These are phyloP conservation scores for Pristionchus mayeri DNA, from an alignment of 2,888 invertebrate genomes.

Conservation along the genomic window DNA sequence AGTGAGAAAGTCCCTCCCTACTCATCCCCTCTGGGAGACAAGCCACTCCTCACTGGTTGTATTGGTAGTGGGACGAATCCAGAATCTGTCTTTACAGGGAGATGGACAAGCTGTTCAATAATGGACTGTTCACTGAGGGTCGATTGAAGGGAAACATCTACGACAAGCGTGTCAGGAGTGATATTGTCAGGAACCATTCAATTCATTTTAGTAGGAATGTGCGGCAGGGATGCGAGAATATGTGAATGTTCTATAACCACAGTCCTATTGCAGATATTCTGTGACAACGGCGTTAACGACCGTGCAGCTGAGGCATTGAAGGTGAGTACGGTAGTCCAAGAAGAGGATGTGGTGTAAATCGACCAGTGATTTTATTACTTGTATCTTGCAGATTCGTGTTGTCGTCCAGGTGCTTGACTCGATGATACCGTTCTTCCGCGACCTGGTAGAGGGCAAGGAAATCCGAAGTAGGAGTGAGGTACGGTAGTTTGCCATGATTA, in stretches of 20 bases:
- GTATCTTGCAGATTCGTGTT: conserved; percentile 57
- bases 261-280: conserved; percentile 67
- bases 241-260: background rate
- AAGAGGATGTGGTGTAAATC: background rate
- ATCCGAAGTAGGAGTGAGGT: conserved; percentile 71
- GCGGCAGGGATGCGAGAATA: no score
- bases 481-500: conserved; percentile 6
- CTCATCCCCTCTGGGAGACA: no score
- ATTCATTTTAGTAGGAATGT: no score
- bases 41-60: background rate
- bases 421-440: conserved; percentile 67
- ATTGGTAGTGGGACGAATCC: no score
- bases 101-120: conserved; percentile 66
- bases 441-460: conserved; percentile 64
- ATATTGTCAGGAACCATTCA: conserved; percentile 68
- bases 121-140: conserved; percentile 70
- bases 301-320: conserved; percentile 63
- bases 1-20: no score
- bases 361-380: background rate
- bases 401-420: conserved; percentile 75
- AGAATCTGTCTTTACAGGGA: no score
- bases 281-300: conserved; percentile 70
- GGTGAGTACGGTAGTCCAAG: conserved; percentile 31
- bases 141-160: conserved; percentile 64
- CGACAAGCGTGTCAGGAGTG: conserved; percentile 69